Evolutionary conservation across 2,888 invertebrate species (phyloP).

Genomic region (Tetropium fuscum): DNA sequence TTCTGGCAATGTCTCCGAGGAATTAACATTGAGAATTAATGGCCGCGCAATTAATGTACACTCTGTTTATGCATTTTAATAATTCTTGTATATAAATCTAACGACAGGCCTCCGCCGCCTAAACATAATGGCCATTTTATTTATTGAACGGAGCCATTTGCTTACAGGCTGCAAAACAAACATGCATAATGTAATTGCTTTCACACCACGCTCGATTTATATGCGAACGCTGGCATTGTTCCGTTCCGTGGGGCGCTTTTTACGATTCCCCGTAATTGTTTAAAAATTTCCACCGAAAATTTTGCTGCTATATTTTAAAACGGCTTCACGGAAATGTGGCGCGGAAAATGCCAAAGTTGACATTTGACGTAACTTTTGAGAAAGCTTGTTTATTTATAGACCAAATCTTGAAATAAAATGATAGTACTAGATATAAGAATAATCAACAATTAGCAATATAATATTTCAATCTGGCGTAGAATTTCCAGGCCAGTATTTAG

Average conservation of each 20-base stretch:
- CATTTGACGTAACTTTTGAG: too few species aligned
- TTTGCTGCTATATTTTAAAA: neutral
- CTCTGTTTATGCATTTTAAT: constrained; percentile 35
- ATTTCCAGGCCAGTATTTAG: too few species aligned
- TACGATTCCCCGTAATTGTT: constrained; percentile 8
- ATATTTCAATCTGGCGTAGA: too few species aligned
- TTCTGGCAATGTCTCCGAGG: constrained; percentile 25
- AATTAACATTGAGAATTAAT: constrained; percentile 35
- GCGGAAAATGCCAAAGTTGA: too few species aligned
- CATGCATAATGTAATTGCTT: constrained; percentile 32
- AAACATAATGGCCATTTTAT: constrained; percentile 31
- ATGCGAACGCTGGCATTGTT: constrained; percentile 7
- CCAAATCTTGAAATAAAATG: too few species aligned
- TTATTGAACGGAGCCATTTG: constrained; percentile 30
- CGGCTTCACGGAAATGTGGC: too few species aligned
- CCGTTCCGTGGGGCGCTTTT: neutral
- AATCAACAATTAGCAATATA: too few species aligned
- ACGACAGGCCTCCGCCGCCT: constrained; percentile 20
- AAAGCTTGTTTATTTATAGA: too few species aligned
- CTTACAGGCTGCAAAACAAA: constrained; percentile 20
- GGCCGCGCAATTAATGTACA: constrained; percentile 31
- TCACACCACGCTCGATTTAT: constrained; percentile 28
- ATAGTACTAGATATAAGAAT: too few species aligned
- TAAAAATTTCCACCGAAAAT: neutral
- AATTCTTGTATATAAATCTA: constrained; percentile 31